Percentiles rank a stretch among this genome's conserved stretches.
phyloP scores from a whole-genome alignment of 2,797 vertebrate genomes.

The Centropyge bicolor region DNA sequence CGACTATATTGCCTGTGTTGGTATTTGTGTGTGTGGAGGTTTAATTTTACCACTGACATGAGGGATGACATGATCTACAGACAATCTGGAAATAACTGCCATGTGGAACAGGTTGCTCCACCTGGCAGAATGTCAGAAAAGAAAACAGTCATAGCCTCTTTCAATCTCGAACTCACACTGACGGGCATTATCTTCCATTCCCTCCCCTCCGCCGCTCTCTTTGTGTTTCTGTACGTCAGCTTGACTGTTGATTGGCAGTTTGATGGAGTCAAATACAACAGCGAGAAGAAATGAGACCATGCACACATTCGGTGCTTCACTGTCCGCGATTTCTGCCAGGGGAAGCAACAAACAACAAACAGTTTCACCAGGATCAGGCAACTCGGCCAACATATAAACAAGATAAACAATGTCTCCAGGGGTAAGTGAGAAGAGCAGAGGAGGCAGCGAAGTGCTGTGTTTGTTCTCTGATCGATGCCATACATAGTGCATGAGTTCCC shows the following conservation, averaged over 20 bases:
- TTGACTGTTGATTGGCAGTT: conserved; percentile 53
- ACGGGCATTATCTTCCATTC: conserved; percentile 1
- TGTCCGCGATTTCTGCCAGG: conserved; percentile 33
- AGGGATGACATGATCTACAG: conserved; percentile 33
- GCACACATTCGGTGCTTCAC: conserved; percentile 26
- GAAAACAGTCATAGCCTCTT: neutral
- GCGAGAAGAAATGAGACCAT: conserved; percentile 22
- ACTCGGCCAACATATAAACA: conserved; percentile 64
- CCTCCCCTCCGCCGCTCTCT: neutral
- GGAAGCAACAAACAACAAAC: conserved; percentile 60
- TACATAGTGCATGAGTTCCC: conserved; percentile 77
- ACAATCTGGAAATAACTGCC: conserved; percentile 28
- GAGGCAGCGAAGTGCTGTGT: conserved; percentile 55
- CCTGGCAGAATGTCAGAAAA: conserved; percentile 8
- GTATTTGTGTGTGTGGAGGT: conserved; percentile 22
- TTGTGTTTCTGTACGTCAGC: conserved; percentile 3
- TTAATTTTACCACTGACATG: conserved; percentile 35
- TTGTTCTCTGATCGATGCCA: conserved; percentile 74
- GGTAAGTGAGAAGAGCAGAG: conserved; percentile 50
- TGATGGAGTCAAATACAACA: conserved; percentile 43
- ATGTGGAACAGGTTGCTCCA: conserved; percentile 8
- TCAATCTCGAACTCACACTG: conserved; percentile 19
- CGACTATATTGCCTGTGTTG: conserved; percentile 5
- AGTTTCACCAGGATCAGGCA: conserved; percentile 48
- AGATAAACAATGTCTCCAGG: conserved; percentile 72